Conservation (phyloP, 2,113 vertebrate genomes). For the Siniperca chuatsi region DNA sequence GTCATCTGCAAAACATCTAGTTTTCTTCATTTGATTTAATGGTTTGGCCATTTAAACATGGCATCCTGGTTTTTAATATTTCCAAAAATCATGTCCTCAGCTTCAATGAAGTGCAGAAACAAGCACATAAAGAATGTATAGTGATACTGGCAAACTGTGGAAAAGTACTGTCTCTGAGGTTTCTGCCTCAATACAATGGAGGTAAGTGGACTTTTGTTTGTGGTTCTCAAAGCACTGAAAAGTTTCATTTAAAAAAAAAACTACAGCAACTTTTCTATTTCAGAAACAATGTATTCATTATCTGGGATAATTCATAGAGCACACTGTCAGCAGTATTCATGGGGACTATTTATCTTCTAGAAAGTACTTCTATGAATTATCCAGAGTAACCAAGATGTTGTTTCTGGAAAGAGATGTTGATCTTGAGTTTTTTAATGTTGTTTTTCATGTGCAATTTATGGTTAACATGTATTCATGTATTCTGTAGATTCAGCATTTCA, state of each 20-base stretch:
- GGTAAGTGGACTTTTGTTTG: neutral
- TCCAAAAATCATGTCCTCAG: neutral
- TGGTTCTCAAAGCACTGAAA: neutral
- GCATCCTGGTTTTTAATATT: neutral
- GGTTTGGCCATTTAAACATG: neutral
- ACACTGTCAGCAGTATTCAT: neutral
- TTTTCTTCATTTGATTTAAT: neutral
- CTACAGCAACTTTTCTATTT: neutral
- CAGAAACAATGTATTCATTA: neutral
- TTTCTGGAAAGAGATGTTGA: neutral
- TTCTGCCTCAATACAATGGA: neutral
- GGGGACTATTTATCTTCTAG: neutral
- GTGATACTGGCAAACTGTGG: neutral
- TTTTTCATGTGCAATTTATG: slow-evolving; percentile 1
- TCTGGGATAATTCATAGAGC: neutral
- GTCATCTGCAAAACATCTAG: neutral
- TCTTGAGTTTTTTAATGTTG: neutral
- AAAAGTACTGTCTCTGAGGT: neutral
- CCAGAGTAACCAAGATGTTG: neutral
- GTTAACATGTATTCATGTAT: slow-evolving; percentile 19
- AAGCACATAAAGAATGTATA: neutral
- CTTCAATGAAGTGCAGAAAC: neutral
- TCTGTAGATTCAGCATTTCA: slow-evolving; percentile 50
- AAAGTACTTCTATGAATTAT: neutral
- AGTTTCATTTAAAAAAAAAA: neutral